A percentile compares a stretch with the other conserved stretches of the same genome.
Evolutionary conservation across 2,797 vertebrate genomes (phyloP).

Genomic region (Siniperca undulata): DNA sequence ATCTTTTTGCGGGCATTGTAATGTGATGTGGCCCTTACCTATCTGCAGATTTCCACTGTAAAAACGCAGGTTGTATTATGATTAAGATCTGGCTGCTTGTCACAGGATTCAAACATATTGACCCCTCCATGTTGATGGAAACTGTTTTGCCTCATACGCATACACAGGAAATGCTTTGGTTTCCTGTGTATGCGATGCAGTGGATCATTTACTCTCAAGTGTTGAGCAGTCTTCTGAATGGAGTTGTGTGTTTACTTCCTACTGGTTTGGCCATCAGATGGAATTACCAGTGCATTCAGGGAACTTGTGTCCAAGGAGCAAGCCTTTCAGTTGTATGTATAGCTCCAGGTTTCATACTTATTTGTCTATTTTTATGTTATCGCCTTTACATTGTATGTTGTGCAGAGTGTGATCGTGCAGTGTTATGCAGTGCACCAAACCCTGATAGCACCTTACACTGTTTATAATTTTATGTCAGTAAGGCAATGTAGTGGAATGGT

Average conservation of each 20-base stretch:
- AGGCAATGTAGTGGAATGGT: neutral
- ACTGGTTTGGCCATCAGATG: slow-evolving; percentile 32
- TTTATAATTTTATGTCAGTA: slow-evolving; percentile 3
- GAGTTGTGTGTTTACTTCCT: slow-evolving; percentile 40
- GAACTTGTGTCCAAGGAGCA: slow-evolving; percentile 43
- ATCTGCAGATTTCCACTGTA: neutral
- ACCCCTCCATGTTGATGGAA: slow-evolving; percentile 32
- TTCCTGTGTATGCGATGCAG: slow-evolving; percentile 76
- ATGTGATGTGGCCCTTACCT: neutral
- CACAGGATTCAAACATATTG: neutral
- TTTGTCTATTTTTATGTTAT: neutral
- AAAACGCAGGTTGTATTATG: neutral
- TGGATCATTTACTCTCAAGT: slow-evolving; percentile 39
- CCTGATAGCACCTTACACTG: neutral
- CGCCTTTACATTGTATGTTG: slow-evolving; percentile 7
- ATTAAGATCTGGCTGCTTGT: neutral
- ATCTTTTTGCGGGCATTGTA: neutral
- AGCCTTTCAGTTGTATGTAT: slow-evolving; percentile 58
- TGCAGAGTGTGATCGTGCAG: slow-evolving; percentile 9
- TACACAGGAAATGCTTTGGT: slow-evolving; percentile 79
- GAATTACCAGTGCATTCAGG: slow-evolving; percentile 48
- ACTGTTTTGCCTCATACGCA: slow-evolving; percentile 38
- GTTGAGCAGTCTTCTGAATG: slow-evolving; percentile 58
- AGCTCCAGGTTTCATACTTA: slow-evolving; percentile 40
- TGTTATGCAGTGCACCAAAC: neutral